Base-by-base conservation (phyloP, 2,113 vertebrate genomes). In the Zosterops borbonicus region DNA sequence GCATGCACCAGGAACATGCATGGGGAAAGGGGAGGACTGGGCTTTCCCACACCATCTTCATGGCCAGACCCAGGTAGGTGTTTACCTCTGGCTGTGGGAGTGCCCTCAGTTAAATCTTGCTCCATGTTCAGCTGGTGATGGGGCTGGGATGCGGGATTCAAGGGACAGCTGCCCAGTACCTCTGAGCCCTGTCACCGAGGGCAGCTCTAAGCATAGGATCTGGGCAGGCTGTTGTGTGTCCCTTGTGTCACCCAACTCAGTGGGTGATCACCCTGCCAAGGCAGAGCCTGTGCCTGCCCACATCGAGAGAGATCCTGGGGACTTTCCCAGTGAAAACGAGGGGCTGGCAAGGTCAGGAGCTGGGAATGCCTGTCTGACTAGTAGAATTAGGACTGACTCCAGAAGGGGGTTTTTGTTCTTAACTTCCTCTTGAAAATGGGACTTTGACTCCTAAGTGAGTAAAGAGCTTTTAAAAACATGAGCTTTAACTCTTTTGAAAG, bases 391-490 rank as follows among this genome's bases (percentile, higher is more conserved):
- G 37, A 56, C 49, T 85, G n/a, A 50, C n/a, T 96, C 62, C 70
- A 76, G 62, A 87, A 91, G 27, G 46, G 41, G 5, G 3, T 39
- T 93, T 96, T 96, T 93, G 39, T 64, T 88, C 63, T 59, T 80
- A 85, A 85, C 88, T 96, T 95, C 83, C 71, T 90, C 79, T 90
- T 93, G 52, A 93, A 88, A 93, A 82, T 71, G 42, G n/a, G 52
- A 28, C 77, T 91, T 82, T 46, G 67, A 81, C 84, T 91, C 74
- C 8, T 55, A 80, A 83, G 67, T 91, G 75, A 89, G 33, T 85
- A 85, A 92, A 92, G 82, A 94, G 63, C 74, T 95, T 95, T 94
- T 88, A 79, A 91, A 95, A 91, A 65, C 75, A 69, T 59, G 83
- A 92, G 68, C 39, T 92, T 85, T 92, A 70, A 52, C 49, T 24